Base-by-base conservation (phyloP, 2,113 vertebrate species). In the Paradisaea rubra region DNA sequence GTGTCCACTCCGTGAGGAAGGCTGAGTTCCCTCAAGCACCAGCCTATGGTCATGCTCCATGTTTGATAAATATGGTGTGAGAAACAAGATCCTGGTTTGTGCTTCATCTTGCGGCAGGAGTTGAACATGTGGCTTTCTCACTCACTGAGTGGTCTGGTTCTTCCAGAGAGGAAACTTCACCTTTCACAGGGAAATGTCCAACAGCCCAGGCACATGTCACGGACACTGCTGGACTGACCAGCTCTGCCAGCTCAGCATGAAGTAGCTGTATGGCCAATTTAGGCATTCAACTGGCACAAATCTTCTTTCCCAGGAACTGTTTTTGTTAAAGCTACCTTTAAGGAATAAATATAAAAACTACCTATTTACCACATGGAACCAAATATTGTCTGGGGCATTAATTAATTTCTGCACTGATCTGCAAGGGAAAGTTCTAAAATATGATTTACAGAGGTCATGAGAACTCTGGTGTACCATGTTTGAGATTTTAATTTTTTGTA, bases 11-110 rank as follows among this genome's bases (percentile, higher is more conserved):
- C 17, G 5, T n/a, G 37, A 69, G n/a, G 37, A 80, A 69, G 31
- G 25, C 45, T 61, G 37, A 60, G 15, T 35, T 35, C 45, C 66
- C 37, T 72, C 59, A 41, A 35, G 39, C 72, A 81, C 10, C 7
- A 13, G 6, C 52, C 35, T 39, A 2, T 23, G 42, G 33, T 41
- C 15, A 27, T 1, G 0, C 28, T 60, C 25, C 53, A 0, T 56
- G 11, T 71, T 74, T 81, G n/a, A 44, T 37, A 81, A 70, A 39
- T 33, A 33, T 2, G 8, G 8, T 22, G 31, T 73, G 65, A 80
- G 41, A 88, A 89, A 44, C 28, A 57, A 93, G 7, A 27, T 54
- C 31, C 16, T 54, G 20, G 6, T 76, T 86, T 86, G 14, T 72
- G 52, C 35, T 24, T 69, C 5, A 1, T 61, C 69, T 82, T 57